phyloP scores from a whole-genome alignment of 2,888 invertebrate genomes.

The Thumatha senex region DNA sequence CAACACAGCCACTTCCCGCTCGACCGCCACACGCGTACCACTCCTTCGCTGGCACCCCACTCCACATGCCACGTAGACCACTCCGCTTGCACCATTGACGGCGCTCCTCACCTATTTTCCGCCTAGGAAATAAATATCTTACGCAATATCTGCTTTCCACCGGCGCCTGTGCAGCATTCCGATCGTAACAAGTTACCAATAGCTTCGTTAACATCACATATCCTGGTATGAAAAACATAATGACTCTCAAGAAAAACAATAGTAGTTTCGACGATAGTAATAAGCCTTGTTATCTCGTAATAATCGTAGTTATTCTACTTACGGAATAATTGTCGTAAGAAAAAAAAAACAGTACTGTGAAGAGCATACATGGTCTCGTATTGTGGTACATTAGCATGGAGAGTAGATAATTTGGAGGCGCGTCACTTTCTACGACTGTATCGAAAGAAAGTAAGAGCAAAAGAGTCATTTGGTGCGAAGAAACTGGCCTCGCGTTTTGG shows the following conservation, averaged over 20 bases:
- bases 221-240: conserved; percentile 1
- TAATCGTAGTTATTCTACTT: conserved; percentile 1
- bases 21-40: conserved; percentile 32
- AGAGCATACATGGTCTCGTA: conserved; percentile 5
- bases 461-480: conserved; percentile 30
- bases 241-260: not conserved
- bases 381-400: conserved; percentile 24
- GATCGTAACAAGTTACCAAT: conserved; percentile 29
- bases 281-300: conserved; percentile 1
- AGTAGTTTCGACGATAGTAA: not conserved
- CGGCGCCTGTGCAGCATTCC: conserved; percentile 50
- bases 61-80: conserved; percentile 22
- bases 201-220: conserved; percentile 28
- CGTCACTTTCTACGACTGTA: conserved; percentile 47
- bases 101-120: conserved; percentile 76
- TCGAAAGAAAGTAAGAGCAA: conserved; percentile 51
- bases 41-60: conserved; percentile 23
- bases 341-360: not conserved
- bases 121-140: conserved; percentile 69
- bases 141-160: conserved; percentile 67
- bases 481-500: conserved; percentile 22
- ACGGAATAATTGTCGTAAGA: not conserved
- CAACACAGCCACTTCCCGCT: conserved; percentile 69
- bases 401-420: conserved; percentile 36
- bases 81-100: conserved; percentile 28